phyloP scores from a whole-genome alignment of 2,113 vertebrate genomes.

The Oreotrochilus melanogaster region DNA sequence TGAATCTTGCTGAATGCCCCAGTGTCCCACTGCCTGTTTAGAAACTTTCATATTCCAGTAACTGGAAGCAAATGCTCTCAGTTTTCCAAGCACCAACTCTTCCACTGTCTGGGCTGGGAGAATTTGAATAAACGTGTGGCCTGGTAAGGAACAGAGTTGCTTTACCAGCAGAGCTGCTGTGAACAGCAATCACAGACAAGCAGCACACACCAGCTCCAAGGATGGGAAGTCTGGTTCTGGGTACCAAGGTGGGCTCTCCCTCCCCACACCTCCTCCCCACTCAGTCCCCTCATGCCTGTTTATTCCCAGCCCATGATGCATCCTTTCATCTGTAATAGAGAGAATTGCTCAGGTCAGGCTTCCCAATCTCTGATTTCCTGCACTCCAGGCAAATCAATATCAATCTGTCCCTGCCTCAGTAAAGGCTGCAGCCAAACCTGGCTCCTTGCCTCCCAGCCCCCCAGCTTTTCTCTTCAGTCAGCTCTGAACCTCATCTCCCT shows the following conservation, averaged over 20 bases:
- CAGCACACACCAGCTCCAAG: neutral
- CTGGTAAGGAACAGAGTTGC: conserved; percentile 7
- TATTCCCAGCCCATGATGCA: neutral
- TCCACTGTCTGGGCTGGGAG: neutral
- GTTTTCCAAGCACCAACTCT: neutral
- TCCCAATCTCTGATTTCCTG: neutral
- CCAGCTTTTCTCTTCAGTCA: neutral
- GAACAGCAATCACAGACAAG: neutral
- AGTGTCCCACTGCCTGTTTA: fast-evolving
- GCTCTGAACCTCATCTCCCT: neutral
- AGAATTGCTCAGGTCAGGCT: neutral
- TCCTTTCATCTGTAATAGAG: neutral
- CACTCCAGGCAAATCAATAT: neutral
- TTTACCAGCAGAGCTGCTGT: neutral
- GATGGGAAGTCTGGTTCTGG: neutral
- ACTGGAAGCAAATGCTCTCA: neutral
- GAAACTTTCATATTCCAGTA: neutral
- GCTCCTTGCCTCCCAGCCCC: neutral
- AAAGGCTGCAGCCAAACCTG: neutral
- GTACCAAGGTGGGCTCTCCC: neutral
- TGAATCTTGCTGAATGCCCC: neutral
- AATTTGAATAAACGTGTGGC: neutral
- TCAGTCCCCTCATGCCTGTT: neutral
- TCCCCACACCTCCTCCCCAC: neutral
- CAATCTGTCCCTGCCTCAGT: fast-evolving